phyloP scores from a whole-genome alignment of 1,140 invertebrate species.

The Spodoptera litura region DNA sequence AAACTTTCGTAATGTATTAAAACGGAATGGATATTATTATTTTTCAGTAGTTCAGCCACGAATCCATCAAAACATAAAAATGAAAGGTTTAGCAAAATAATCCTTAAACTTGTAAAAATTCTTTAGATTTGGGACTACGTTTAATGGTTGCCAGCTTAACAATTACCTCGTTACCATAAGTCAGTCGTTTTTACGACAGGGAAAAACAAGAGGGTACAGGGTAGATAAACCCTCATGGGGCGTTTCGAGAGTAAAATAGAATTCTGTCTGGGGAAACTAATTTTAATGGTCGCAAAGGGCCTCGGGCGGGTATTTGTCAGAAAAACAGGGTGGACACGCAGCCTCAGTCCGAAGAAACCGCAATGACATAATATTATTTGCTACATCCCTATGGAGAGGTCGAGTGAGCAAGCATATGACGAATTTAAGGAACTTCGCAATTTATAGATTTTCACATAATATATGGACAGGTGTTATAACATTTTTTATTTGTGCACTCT shows the following conservation, averaged over 20 bases:
- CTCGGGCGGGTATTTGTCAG: slow-evolving; percentile 35
- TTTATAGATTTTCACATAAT: no score
- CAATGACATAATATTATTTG: slow-evolving; percentile 7
- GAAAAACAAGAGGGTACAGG: slow-evolving; percentile 46
- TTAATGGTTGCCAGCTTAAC: slow-evolving; percentile 2
- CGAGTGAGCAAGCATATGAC: not conserved
- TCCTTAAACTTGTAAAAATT: no score
- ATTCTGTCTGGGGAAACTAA: slow-evolving; percentile 68
- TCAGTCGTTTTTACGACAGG: slow-evolving; percentile 22
- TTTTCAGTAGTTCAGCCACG: no score
- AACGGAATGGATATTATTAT: no score
- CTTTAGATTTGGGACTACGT: no score
- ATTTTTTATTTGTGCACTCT: no score
- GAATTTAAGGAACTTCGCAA: not conserved
- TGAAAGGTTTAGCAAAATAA: no score
- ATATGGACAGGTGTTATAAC: no score
- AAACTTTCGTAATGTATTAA: no score
- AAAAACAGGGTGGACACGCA: slow-evolving; percentile 7
- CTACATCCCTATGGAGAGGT: no score
- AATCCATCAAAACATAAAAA: no score
- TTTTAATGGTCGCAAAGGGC: slow-evolving; percentile 60
- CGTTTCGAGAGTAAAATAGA: slow-evolving; percentile 58
- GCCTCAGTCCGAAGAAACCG: slow-evolving; percentile 1
- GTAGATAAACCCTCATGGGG: slow-evolving; percentile 50
- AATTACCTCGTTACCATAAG: slow-evolving; percentile 16